Percentiles rank a stretch among this genome's conserved stretches.
Conservation (phyloP, 2,797 vertebrate genomes). For the Lithobates pipiens region DNA sequence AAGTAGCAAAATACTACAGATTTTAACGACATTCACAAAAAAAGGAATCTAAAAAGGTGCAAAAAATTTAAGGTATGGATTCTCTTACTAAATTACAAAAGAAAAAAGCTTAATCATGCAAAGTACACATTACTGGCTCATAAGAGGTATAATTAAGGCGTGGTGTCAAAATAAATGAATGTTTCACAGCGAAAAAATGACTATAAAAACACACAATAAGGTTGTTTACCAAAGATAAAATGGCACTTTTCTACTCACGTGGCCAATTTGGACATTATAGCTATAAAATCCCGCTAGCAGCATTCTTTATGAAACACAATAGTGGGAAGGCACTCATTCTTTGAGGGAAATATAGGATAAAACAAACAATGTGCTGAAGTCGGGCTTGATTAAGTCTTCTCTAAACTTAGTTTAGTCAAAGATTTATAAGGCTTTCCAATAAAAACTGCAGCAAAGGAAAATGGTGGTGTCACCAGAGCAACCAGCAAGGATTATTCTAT, state of each 20-base stretch:
- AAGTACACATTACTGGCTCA: slow-evolving; percentile 39
- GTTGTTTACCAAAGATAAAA: slow-evolving; percentile 31
- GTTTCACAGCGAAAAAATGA: slow-evolving; percentile 33
- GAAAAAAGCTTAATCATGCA: slow-evolving; percentile 4
- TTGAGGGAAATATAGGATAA: slow-evolving; percentile 12
- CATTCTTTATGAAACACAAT: slow-evolving; percentile 14
- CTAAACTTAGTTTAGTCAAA: background rate
- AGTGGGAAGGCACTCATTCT: slow-evolving; percentile 48
- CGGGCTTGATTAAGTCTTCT: no score
- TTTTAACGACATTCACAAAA: background rate
- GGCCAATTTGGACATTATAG: slow-evolving; percentile 31
- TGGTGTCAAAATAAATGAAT: slow-evolving; percentile 28
- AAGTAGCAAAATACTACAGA: background rate
- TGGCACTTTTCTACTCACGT: slow-evolving; percentile 49
- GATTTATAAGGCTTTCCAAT: background rate
- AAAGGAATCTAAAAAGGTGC: background rate
- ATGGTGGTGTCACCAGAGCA: background rate
- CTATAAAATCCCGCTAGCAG: slow-evolving; percentile 52
- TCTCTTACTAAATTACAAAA: background rate
- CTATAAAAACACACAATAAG: slow-evolving; percentile 43
- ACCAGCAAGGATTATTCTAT: background rate
- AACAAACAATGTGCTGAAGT: background rate
- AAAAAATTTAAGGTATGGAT: slow-evolving; percentile 7
- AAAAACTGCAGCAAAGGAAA: no score
- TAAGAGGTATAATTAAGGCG: slow-evolving; percentile 47